phyloP scores from a whole-genome alignment of 2,113 vertebrate genomes.

The Sturnus vulgaris region DNA sequence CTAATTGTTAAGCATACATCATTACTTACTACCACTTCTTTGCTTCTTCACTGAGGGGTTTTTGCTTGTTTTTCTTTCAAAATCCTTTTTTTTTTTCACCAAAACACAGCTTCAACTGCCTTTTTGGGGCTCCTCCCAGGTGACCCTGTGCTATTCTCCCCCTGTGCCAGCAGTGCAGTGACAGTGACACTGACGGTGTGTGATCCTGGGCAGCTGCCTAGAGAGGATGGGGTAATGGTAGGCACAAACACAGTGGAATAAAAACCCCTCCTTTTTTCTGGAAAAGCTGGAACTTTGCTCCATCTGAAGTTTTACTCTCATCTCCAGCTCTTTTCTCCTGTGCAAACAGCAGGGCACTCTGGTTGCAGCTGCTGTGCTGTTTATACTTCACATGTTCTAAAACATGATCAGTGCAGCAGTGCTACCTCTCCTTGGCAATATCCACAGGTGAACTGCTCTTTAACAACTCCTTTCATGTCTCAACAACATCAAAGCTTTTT shows the following conservation, averaged over 20 bases:
- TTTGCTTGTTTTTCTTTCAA: not conserved
- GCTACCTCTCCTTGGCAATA: not conserved
- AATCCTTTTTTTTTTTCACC: not conserved
- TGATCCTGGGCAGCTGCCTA: not conserved
- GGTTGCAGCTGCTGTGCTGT: conserved; percentile 26
- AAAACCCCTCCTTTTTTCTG: not conserved
- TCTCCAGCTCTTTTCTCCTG: not conserved
- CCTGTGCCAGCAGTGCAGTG: not conserved
- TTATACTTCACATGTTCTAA: not conserved
- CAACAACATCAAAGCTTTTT: conserved; percentile 4
- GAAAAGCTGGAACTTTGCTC: not conserved
- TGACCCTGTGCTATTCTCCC: not conserved
- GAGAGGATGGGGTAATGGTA: not conserved
- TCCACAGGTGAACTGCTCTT: conserved; percentile 25
- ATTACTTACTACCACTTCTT: not conserved
- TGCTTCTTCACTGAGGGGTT: fast-evolving
- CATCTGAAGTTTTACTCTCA: not conserved
- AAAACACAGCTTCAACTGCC: not conserved
- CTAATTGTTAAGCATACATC: not conserved
- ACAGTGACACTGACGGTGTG: not conserved
- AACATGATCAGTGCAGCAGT: not conserved
- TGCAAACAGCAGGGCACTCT: not conserved
- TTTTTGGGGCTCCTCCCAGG: not conserved
- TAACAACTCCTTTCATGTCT: conserved; percentile 22
- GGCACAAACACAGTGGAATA: not conserved